These are phyloP conservation scores for Rhynchotus rufescens DNA, from an alignment of 2,797 vertebrate genomes.

Conservation along the genomic window DNA sequence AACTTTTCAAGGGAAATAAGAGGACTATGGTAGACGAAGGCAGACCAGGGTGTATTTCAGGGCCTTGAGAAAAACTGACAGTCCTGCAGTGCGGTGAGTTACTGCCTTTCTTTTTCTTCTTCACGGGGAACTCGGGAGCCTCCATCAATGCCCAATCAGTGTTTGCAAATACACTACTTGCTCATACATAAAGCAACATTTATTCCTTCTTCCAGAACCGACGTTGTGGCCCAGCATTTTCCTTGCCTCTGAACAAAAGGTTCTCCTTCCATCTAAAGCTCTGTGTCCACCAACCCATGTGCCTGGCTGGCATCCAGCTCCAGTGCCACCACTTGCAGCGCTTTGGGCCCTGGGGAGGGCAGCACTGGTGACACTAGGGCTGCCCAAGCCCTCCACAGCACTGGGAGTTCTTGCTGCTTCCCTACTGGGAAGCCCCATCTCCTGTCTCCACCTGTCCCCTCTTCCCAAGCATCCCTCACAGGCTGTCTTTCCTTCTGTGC, in stretches of 20 bases:
- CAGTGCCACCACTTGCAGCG: not conserved
- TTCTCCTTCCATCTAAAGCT: not conserved
- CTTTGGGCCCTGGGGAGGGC: not conserved
- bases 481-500: not conserved
- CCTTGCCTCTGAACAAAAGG: not conserved
- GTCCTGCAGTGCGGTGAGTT: not conserved
- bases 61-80: not conserved
- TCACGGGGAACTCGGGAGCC: constrained; percentile 12
- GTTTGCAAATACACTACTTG: constrained; percentile 4
- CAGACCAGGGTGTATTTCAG: not conserved
- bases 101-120: constrained; percentile 8
- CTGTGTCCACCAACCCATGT: not conserved
- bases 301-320: not conserved
- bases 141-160: not conserved
- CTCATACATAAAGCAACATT: not conserved
- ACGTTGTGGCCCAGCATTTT: not conserved
- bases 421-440: not conserved
- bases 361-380: not conserved
- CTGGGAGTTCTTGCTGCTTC: accelerated
- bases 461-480: not conserved
- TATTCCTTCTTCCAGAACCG: not conserved
- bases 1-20: not conserved
- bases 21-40: not conserved
- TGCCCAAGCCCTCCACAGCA: not conserved
- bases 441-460: not conserved